Percentiles rank a stretch among this genome's conserved stretches.
Evolutionary conservation across 2,888 invertebrate genomes (phyloP).

Genomic region (Acleris cristana): DNA sequence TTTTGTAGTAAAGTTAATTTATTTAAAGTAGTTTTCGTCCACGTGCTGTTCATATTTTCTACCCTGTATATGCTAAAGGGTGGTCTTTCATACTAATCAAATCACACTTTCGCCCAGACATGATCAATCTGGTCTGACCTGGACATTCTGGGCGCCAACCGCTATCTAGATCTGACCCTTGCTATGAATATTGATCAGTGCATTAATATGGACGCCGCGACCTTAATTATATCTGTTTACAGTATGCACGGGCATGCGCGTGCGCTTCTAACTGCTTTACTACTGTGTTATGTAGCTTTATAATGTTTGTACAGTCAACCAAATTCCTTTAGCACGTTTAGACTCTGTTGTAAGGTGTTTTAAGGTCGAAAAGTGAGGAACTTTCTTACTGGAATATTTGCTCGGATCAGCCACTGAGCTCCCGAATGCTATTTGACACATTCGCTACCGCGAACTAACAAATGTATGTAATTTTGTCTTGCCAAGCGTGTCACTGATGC

Average conservation of each 20-base stretch:
- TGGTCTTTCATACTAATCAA: not conserved
- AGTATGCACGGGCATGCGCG: conserved; percentile 62
- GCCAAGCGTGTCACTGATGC: no score
- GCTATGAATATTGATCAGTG: conserved; percentile 67
- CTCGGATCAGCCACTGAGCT: not conserved
- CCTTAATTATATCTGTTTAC: conserved; percentile 72
- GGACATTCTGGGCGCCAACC: conserved; percentile 45
- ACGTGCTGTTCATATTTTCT: no score
- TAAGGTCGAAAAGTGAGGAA: no score
- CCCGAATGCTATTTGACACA: not conserved
- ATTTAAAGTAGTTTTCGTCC: no score
- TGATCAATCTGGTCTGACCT: conserved; percentile 49
- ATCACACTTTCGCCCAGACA: conserved; percentile 34
- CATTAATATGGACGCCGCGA: conserved; percentile 63
- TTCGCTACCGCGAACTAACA: no score
- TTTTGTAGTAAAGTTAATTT: no score
- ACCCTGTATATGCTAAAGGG: not conserved
- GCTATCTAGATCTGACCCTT: conserved; percentile 62
- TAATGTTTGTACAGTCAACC: not conserved
- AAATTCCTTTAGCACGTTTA: no score
- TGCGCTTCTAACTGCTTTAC: conserved; percentile 38
- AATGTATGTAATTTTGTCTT: no score
- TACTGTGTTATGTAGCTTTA: conserved; percentile 7
- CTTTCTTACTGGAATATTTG: no score
- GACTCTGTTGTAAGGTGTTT: no score